phyloP scores from a whole-genome alignment of 2,888 invertebrate genomes.

The Agrochola lota region DNA sequence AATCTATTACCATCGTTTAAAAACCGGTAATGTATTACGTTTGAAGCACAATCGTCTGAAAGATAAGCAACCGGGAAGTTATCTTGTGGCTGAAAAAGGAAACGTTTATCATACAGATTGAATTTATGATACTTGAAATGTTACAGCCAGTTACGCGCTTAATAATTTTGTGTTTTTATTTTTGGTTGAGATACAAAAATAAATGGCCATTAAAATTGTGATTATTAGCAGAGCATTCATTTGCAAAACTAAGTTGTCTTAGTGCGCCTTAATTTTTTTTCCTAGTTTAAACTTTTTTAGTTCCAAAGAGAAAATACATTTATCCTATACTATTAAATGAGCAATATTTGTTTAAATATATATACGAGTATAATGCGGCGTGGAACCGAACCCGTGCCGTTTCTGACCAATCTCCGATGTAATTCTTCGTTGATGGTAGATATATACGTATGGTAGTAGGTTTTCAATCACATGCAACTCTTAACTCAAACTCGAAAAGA shows the following conservation, averaged over 20 bases:
- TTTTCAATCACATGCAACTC: no score
- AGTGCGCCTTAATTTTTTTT: not conserved
- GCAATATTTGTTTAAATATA: no score
- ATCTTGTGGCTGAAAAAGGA: conserved; percentile 58
- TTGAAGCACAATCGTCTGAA: conserved; percentile 41
- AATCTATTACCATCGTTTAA: conserved; percentile 12
- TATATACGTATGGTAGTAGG: no score
- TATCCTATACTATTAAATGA: no score
- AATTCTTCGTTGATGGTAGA: no score
- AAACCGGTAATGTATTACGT: conserved; percentile 35
- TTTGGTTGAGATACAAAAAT: conserved; percentile 37
- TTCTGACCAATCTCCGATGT: no score
- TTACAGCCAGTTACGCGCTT: conserved; percentile 60
- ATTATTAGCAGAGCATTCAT: not conserved
- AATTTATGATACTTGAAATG: conserved; percentile 69
- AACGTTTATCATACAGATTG: conserved; percentile 66
- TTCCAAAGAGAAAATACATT: no score
- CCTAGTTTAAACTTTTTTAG: not conserved
- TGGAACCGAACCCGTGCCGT: no score
- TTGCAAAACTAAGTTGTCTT: not conserved
- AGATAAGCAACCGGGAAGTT: conserved; percentile 60
- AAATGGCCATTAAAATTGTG: not conserved
- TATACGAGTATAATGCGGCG: no score
- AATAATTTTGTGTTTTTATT: conserved; percentile 60
- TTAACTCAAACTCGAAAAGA: no score